Evolutionary conservation across 2,888 invertebrate species (phyloP), one percentile per base, ranked within the genome.

Genomic region (Drosophila austrosaltans): DNA sequence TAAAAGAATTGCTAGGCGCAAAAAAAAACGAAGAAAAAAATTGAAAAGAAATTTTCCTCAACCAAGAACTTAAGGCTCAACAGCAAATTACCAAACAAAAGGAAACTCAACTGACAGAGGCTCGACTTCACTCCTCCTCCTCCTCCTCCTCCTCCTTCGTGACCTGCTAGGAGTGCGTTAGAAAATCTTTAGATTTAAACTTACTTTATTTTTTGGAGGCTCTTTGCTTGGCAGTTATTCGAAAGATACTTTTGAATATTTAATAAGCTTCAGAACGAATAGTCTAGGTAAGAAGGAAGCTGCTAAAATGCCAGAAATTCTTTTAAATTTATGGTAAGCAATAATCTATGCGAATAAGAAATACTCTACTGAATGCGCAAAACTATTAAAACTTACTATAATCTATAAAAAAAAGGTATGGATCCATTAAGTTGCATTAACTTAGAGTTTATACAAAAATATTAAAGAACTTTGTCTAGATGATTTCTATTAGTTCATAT

Each of bases 141-240:
- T 42, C 30, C 30, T 30, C 5, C 30, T 1, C 28, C 28, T 28
- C 28, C 65, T 53, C 56, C 3, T 3, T 8, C 25, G 16, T 16
- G 16, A 71, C 62, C 42, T 76, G 64, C 30, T 30, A 30, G 59
- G 61, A 67, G 69, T 60, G 36, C 48, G 40, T 22, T 57, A 44
- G 53, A 71, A 89, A 89, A 89, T 85, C 85, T 48, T 48, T 89
- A 63, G 84, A 78, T 22, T 87, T 87, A 88, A 85, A 85, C 84
- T 88, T 86, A 85, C 8, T 20, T 22, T 7, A 30, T 44, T 16
- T 20, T 7, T 77, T 82, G 75, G 66, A 82, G 6, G 30, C 30
- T 82, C 80, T 77, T 85, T 82, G 82, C 82, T 79, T 69, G 75
- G 77, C 67, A 61, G 76, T 66, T 69, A 44, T 63, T 62, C 53